These are phyloP conservation scores for Oreochromis niloticus DNA, from an alignment of 2,113 vertebrate species.

Conservation along the genomic window DNA sequence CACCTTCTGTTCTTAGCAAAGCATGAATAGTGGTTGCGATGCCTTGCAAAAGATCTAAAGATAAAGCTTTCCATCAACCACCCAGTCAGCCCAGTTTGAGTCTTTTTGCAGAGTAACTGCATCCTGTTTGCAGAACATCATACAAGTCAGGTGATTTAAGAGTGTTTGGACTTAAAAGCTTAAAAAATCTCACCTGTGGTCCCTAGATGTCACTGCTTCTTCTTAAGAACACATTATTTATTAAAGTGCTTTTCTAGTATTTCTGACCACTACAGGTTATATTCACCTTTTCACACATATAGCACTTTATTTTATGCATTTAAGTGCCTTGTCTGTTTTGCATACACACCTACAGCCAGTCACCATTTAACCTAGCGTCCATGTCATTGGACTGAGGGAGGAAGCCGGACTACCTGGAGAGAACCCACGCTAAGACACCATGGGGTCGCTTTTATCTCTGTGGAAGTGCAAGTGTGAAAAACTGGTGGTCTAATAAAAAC, in stretches of 20 bases:
- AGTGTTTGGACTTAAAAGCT: not conserved
- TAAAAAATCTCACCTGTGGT: not conserved
- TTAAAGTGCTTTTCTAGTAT: not conserved
- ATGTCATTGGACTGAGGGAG: not conserved
- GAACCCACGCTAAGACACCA: not conserved
- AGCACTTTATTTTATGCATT: not conserved
- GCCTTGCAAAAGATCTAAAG: not conserved
- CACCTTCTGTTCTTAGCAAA: not conserved
- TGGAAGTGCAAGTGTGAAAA: not conserved
- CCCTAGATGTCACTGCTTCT: not conserved
- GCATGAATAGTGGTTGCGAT: not conserved
- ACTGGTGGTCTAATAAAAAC: not conserved
- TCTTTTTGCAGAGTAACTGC: not conserved
- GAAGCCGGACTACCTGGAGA: not conserved
- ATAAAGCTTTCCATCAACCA: not conserved
- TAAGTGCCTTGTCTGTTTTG: not conserved
- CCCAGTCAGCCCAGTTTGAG: not conserved
- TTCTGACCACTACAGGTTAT: not conserved
- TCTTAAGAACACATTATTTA: not conserved
- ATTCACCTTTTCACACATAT: not conserved
- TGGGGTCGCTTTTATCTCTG: not conserved
- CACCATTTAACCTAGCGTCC: not conserved
- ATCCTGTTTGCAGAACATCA: not conserved
- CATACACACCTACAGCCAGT: not conserved
- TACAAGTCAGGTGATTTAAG: no score